Base-by-base conservation (phyloP, 2,113 vertebrate species). In the Python bivittatus region DNA sequence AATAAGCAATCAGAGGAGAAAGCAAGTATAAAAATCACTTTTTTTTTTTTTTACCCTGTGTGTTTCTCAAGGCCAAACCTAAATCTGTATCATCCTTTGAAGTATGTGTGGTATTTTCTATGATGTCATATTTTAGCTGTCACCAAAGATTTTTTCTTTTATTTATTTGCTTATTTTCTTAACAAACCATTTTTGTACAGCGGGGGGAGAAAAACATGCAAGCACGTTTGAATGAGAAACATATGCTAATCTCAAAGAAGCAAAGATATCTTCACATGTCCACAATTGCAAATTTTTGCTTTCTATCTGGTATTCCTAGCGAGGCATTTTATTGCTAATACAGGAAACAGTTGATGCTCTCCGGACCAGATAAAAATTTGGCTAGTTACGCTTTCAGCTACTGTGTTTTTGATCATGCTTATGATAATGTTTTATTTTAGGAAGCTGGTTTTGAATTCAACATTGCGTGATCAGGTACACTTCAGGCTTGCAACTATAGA, bases 331-430 rank as follows among this genome's bases (percentile, higher is more conserved):
- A 90, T 91, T 94, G 38, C 84, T 33, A 52, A 91, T 52, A 90
- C 22, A 99, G 98, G 98, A 92, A 97, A 98, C 3, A 97, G 97
- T 11, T 94, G 93, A 6, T 98, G 97, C 96, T 97, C 97, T 88
- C 96, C 98, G 72, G 94, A 95, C 72, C 97, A 98, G 97, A 97
- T 95, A 91, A 97, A 91, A 17, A 97, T 98, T 93, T 99, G 98
- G 98, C 93, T 98, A 90, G 96, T 98, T 83, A 98, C 98, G 95
- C 95, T 98, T 91, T 97, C 98, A 92, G 98, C 98, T 54, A 97
- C 97, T 4, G 98, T 98, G 88, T 96, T 97, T 92, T 98, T 98
- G 42, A 96, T 98, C 56, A 93, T 98, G 94, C 98, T 98, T 0
- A 97, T 98, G 48, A 92, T 98, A 93, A 95, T 93, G 0, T 68